phyloP scores from a whole-genome alignment of 2,113 vertebrate genomes.

The Nothobranchius kuhntae region DNA sequence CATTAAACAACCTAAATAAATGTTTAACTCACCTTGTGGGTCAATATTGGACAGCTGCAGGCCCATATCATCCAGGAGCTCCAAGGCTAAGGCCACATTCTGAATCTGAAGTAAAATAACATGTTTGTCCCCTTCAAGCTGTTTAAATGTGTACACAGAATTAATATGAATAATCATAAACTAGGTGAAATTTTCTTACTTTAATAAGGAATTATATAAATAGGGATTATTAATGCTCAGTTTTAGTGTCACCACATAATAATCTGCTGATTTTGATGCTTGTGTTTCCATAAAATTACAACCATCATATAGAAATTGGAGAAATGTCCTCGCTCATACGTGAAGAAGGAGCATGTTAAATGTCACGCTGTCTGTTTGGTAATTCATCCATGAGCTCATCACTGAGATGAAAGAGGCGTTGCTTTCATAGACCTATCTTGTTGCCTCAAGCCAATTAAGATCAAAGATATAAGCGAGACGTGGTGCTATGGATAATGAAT shows the following conservation, averaged over 20 bases:
- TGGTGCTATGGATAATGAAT: constrained; percentile 29
- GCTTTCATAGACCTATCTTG: constrained; percentile 24
- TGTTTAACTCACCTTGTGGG: constrained; percentile 82
- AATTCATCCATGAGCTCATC: constrained; percentile 31
- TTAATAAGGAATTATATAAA: no score
- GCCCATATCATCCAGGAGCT: constrained; percentile 81
- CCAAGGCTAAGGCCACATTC: constrained; percentile 88
- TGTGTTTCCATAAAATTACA: not conserved
- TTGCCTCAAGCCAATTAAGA: constrained; percentile 27
- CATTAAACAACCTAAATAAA: not conserved
- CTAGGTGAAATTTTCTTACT: not conserved
- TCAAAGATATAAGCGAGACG: constrained; percentile 36
- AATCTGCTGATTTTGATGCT: not conserved
- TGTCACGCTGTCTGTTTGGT: constrained; percentile 5
- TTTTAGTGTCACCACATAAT: no score
- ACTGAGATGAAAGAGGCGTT: constrained; percentile 24
- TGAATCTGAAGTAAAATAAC: constrained; percentile 79
- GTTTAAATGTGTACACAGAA: no score
- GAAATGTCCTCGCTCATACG: not conserved
- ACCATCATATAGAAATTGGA: not conserved
- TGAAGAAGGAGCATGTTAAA: not conserved
- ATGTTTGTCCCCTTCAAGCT: no score
- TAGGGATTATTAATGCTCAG: no score
- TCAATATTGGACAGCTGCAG: constrained; percentile 76
- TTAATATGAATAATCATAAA: not conserved